These are phyloP conservation scores for Anas platyrhynchos DNA, from an alignment of 2,113 vertebrate genomes.

Conservation along the genomic window DNA sequence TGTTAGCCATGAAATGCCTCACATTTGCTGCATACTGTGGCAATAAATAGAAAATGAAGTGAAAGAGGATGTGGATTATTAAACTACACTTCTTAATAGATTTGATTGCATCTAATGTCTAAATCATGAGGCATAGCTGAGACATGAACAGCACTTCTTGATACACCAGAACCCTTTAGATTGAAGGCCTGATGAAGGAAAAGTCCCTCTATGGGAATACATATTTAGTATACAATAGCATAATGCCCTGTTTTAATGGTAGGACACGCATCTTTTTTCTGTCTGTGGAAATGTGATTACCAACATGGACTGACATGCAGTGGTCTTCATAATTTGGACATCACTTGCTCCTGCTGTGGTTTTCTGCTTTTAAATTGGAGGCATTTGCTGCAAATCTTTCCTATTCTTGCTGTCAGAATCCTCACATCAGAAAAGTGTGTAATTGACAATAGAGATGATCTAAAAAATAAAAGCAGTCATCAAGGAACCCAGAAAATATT, in stretches of 20 bases:
- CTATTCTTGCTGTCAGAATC: not conserved
- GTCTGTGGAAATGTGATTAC: not conserved
- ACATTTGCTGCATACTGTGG: conserved; percentile 36
- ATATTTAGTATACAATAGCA: conserved; percentile 21
- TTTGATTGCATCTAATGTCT: conserved; percentile 40
- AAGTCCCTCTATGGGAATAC: conserved; percentile 1
- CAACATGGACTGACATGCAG: not conserved
- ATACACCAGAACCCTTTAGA: conserved; percentile 24
- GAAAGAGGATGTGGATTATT: conserved; percentile 45
- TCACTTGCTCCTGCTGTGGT: not conserved
- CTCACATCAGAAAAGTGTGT: not conserved
- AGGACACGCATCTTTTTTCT: conserved; percentile 37
- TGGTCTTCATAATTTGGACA: conserved; percentile 26
- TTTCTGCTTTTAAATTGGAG: conserved; percentile 32
- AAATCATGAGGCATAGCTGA: not conserved
- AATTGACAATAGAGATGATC: not conserved
- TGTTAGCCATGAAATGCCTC: conserved; percentile 27
- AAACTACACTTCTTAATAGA: conserved; percentile 44
- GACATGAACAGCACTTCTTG: conserved; percentile 18
- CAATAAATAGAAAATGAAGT: conserved; percentile 52
- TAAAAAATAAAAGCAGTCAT: not conserved
- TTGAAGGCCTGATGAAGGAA: conserved; percentile 28
- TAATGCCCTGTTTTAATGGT: conserved; percentile 25
- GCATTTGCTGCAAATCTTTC: conserved; percentile 18
- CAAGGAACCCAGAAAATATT: not conserved